phyloP scores from a whole-genome alignment of 1,140 invertebrate genomes.

The Cydia amplana region DNA sequence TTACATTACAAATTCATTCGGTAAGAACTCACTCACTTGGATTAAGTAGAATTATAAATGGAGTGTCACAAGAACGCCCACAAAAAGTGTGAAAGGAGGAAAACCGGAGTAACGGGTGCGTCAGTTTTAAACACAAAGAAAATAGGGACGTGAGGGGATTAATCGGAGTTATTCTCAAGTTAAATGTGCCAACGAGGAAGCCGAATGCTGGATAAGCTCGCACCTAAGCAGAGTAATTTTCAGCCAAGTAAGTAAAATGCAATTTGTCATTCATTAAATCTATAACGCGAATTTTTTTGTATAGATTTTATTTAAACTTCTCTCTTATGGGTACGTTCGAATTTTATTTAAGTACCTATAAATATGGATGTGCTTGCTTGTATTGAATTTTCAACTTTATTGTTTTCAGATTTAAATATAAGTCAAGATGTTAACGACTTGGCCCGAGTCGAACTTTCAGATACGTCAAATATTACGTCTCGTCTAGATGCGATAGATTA shows the following conservation, averaged over 20 bases:
- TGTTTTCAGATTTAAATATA: too few species aligned
- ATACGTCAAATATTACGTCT: too few species aligned
- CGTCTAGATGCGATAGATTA: too few species aligned
- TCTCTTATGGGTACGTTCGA: too few species aligned
- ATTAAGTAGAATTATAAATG: constrained; percentile 78
- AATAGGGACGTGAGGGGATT: constrained; percentile 40
- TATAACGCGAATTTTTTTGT: neutral
- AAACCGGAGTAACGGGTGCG: constrained; percentile 59
- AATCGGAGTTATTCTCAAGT: constrained; percentile 40
- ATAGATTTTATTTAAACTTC: neutral
- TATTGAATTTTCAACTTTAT: too few species aligned
- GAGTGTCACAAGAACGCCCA: constrained; percentile 66
- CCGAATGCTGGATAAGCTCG: constrained; percentile 3
- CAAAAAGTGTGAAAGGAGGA: constrained; percentile 69
- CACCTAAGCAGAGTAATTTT: constrained; percentile 25
- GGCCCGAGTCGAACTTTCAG: too few species aligned
- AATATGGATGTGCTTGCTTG: too few species aligned
- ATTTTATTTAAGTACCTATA: too few species aligned
- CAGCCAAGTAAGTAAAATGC: constrained; percentile 5
- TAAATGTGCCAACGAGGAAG: constrained; percentile 32
- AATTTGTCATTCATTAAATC: neutral
- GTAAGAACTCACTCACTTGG: constrained; percentile 75
- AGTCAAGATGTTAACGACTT: too few species aligned
- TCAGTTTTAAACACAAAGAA: constrained; percentile 58
- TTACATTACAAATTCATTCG: constrained; percentile 77